A percentile compares a stretch with the other conserved stretches of the same genome.
Conservation (phyloP, 2,113 vertebrate species). For the Numida meleagris region DNA sequence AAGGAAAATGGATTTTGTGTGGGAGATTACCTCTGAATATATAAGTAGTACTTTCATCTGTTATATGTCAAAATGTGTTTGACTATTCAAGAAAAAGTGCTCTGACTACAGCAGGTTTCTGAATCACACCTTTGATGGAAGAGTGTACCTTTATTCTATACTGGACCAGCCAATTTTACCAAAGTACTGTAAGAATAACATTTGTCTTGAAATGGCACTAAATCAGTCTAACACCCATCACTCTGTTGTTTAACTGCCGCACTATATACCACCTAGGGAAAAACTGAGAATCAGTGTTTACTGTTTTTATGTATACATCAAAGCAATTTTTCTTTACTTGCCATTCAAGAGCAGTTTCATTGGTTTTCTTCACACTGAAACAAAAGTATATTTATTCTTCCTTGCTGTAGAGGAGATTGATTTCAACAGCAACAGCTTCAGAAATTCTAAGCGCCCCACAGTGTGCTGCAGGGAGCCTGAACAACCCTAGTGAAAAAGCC, state of each 20-base stretch:
- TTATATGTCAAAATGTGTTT: neutral
- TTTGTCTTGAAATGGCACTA: conserved; percentile 13
- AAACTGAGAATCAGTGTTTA: neutral
- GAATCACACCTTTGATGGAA: neutral
- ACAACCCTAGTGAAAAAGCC: neutral
- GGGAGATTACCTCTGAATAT: neutral
- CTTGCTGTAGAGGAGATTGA: neutral
- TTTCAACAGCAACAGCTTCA: neutral
- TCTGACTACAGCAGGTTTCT: neutral
- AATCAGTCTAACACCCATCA: conserved; percentile 11
- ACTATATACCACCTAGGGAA: neutral
- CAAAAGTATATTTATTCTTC: neutral
- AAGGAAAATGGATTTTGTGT: neutral
- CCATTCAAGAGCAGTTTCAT: neutral
- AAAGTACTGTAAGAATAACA: neutral
- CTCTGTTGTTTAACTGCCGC: neutral
- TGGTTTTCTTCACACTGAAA: neutral
- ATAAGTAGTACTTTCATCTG: neutral
- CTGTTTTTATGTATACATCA: conserved; percentile 5
- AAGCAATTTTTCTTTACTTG: conserved; percentile 32
- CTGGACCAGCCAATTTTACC: neutral
- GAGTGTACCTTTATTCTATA: neutral
- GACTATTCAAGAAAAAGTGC: neutral
- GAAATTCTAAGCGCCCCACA: neutral
- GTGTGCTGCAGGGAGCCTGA: rapidly evolving